Percentiles rank a stretch among this genome's conserved stretches.
Evolutionary conservation across 2,113 vertebrate species (phyloP).

Genomic region (Scophthalmus maximus): DNA sequence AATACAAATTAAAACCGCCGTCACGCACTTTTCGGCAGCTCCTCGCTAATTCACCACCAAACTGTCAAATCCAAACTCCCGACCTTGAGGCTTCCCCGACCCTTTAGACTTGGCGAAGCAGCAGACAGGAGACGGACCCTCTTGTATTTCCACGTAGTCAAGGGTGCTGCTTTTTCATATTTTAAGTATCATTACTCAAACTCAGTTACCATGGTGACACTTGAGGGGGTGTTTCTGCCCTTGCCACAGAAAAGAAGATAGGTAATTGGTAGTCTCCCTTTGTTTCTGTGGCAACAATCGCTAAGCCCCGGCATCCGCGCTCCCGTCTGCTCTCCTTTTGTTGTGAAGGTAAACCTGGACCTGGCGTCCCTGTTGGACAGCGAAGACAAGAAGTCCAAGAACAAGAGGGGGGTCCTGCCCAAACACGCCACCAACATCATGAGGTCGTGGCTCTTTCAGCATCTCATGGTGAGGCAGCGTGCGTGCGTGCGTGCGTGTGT

Average conservation of each 20-base stretch:
- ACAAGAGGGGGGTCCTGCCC: slow-evolving; percentile 95
- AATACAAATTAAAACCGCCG: slow-evolving; percentile 17
- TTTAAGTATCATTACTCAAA: slow-evolving; percentile 81
- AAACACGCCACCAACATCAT: slow-evolving; percentile 99
- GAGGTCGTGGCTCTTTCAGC: slow-evolving; percentile 99
- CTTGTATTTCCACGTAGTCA: slow-evolving; percentile 36
- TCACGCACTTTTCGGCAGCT: slow-evolving; percentile 1
- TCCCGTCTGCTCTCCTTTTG: slow-evolving; percentile 5
- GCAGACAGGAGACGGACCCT: slow-evolving; percentile 26
- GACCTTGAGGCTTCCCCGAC: background rate
- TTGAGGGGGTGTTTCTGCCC: slow-evolving; percentile 79
- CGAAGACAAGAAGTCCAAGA: slow-evolving; percentile 99
- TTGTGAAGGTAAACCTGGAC: slow-evolving; percentile 94
- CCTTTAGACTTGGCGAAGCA: background rate
- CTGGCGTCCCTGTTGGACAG: slow-evolving; percentile 94
- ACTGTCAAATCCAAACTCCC: slow-evolving; percentile 35
- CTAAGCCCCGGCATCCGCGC: slow-evolving; percentile 55
- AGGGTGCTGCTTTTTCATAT: slow-evolving; percentile 64
- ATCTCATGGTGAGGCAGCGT: slow-evolving; percentile 92
- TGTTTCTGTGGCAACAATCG: slow-evolving; percentile 84
- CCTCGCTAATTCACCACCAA: slow-evolving; percentile 3
- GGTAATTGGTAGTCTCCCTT: slow-evolving; percentile 80
- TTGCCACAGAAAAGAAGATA: slow-evolving; percentile 70
- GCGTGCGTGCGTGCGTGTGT: background rate
- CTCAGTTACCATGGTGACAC: slow-evolving; percentile 84